These are phyloP conservation scores for Caenorhabditis sp. DNA, from an alignment of 2,888 invertebrate species.

Conservation along the genomic window DNA sequence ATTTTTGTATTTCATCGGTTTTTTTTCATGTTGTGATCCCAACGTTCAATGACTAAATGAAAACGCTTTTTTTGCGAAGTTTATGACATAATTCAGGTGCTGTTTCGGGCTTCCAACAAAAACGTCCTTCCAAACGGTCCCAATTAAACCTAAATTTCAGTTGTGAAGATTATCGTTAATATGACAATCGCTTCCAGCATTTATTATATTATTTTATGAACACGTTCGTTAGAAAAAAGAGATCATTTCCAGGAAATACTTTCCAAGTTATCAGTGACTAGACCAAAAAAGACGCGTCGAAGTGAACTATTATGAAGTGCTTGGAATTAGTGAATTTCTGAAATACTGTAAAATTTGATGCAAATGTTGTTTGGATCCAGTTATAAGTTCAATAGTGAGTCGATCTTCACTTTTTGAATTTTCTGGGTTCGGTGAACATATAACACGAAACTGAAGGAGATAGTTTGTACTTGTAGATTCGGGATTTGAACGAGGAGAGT, in stretches of 20 bases:
- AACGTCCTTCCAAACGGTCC: no score
- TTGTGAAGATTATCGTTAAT: no score
- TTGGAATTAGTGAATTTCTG: conserved; percentile 10
- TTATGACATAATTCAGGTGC: no score
- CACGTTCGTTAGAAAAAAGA: conserved; percentile 2
- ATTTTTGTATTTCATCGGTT: no score
- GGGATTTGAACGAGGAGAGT: conserved; percentile 19
- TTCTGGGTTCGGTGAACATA: background rate
- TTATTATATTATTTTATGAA: background rate
- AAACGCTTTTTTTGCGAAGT: no score
- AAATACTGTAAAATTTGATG: conserved; percentile 31
- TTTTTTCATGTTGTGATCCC: no score
- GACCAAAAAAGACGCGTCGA: background rate
- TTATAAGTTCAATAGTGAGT: conserved; percentile 20
- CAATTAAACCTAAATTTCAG: no score
- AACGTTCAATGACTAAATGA: no score
- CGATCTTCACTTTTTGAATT: background rate
- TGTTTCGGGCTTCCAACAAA: no score
- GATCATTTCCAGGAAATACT: background rate
- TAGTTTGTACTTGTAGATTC: no score
- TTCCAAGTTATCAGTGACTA: background rate
- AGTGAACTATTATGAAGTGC: background rate
- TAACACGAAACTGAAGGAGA: conserved; percentile 15
- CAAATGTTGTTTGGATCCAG: conserved; percentile 26
- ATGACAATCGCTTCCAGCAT: no score